Conservation (phyloP, 2,888 invertebrate species). For the Zaprionus lineosus region DNA sequence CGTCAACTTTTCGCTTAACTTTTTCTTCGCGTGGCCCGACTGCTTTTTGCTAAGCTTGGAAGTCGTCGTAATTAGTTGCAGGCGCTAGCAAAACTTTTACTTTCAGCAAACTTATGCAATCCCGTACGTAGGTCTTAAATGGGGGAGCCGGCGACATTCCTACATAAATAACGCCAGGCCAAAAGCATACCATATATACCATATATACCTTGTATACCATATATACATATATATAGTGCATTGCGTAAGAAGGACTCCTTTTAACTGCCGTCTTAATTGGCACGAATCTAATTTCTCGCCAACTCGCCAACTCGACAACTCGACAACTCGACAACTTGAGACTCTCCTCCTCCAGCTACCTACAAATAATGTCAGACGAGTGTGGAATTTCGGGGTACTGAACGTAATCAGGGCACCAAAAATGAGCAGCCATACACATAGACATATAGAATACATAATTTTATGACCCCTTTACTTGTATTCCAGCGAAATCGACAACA, state of each 20-base stretch:
- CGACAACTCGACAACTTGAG: too few species aligned
- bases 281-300: too few species aligned
- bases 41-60: slow-evolving; percentile 6
- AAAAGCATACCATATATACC: too few species aligned
- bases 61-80: slow-evolving; percentile 28
- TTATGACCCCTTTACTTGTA: slow-evolving; percentile 33
- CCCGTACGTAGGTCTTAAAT: slow-evolving; percentile 34
- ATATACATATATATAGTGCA: too few species aligned
- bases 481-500: slow-evolving; percentile 9
- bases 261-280: too few species aligned
- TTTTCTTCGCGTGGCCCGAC: not conserved
- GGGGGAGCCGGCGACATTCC: slow-evolving; percentile 25
- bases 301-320: too few species aligned
- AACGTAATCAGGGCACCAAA: too few species aligned
- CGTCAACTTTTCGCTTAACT: slow-evolving; percentile 13
- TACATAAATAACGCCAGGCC: slow-evolving; percentile 16
- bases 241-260: not conserved
- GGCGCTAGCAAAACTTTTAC: slow-evolving; percentile 37
- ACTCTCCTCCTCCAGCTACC: too few species aligned
- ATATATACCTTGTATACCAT: too few species aligned
- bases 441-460: slow-evolving; percentile 22
- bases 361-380: too few species aligned
- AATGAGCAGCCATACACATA: too few species aligned
- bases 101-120: slow-evolving; percentile 38
- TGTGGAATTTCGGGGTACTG: too few species aligned